Base-by-base conservation (phyloP, 2,113 vertebrate species). In the Strix uralensis region DNA sequence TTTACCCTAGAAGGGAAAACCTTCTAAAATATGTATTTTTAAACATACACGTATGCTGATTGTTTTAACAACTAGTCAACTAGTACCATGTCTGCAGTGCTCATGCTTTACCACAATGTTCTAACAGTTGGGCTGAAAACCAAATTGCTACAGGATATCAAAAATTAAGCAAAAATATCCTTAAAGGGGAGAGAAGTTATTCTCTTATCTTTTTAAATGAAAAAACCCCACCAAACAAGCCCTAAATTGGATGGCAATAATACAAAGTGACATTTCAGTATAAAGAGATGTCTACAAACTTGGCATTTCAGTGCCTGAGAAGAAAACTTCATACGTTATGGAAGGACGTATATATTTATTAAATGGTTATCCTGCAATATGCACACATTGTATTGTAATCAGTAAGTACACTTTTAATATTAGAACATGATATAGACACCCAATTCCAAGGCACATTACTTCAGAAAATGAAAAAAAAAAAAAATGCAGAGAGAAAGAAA, bases 1-100 rank as follows among this genome's bases (percentile, higher is more conserved):
- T 69, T 93, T 91, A 88, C 70, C 66, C 23, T 83, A 95, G 46
- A 96, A 96, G 73, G 81, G 14, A 79, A 91, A 90, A 29, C 8
- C 14, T 57, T 54, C 32, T 40, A 38, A 91, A 65, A 67, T 1
- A 54, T 0, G 0, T 49, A 61, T 71, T 88, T 82, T 89, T 40
- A 91, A 79, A 55, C 66, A 72, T 1, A 57, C 20, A 46, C 4
- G 8, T 19, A 75, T 44, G 51, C 40, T 4, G 1, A 52, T 25
- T 77, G 15, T 51, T 83, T 66, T 13, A 69, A n/a, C n/a, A n/a
- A n/a, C n/a, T n/a, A n/a, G 71, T 46, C 52, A 72, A 25, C 11
- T 51, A 34, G 27, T 15, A 72, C n/a, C 11, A 38, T 1, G 29
- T 36, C 72, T 72, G 11, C 54, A 73, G 30, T 11, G 52, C 15